Percentiles rank a stretch among this genome's conserved stretches.
Conservation (phyloP, 2,113 vertebrate species). For the Paramisgurnus dabryanus region DNA sequence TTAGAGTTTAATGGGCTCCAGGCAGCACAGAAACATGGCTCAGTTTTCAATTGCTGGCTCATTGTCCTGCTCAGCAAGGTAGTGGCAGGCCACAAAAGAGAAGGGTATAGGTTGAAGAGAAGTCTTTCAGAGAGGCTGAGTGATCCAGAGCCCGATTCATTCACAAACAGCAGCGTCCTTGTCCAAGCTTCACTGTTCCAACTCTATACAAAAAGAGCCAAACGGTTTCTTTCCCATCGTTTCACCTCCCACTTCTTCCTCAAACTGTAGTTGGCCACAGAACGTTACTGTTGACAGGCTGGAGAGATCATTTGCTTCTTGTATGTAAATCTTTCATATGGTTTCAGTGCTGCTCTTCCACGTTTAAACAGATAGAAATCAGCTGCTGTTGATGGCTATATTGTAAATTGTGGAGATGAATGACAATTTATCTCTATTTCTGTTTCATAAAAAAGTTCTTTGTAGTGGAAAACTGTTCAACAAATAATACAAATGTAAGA, state of each 20-base stretch:
- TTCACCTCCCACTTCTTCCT: conserved; percentile 34
- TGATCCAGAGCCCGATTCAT: conserved; percentile 36
- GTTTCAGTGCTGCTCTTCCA: neutral
- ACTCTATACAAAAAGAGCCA: conserved; percentile 42
- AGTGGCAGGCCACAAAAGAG: conserved; percentile 48
- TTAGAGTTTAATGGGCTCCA: conserved; percentile 52
- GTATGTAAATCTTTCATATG: conserved; percentile 1
- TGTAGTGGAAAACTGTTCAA: no score
- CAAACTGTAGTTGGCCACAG: conserved; percentile 38
- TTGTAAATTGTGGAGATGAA: conserved; percentile 15
- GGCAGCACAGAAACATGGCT: conserved; percentile 49
- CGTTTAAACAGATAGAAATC: neutral
- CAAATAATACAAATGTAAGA: no score
- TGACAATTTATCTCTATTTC: neutral
- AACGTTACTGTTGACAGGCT: conserved; percentile 34
- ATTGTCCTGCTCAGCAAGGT: conserved; percentile 60
- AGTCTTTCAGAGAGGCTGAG: conserved; percentile 49
- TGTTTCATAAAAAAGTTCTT: no score
- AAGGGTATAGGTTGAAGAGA: conserved; percentile 52
- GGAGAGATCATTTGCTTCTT: conserved; percentile 10
- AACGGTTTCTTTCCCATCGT: conserved; percentile 38
- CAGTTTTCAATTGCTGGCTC: conserved; percentile 50
- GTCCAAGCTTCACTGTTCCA: conserved; percentile 37
- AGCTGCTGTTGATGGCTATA: neutral
- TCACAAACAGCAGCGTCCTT: conserved; percentile 51